Evolutionary conservation across 2,888 invertebrate species (phyloP), one percentile per base, ranked within the genome.

Genomic region (Hesperia comma): DNA sequence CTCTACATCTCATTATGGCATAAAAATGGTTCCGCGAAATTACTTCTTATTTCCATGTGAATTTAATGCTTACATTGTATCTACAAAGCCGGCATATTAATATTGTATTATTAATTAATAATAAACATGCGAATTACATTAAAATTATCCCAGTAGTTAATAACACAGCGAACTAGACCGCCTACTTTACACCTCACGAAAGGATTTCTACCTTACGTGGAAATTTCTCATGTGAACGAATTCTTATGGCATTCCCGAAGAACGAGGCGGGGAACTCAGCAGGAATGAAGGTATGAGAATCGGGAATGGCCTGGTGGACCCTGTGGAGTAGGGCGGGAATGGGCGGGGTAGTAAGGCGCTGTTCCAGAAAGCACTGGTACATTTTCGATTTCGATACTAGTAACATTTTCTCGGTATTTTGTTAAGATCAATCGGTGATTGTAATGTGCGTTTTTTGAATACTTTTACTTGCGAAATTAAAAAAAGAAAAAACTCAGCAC

Each of bases 251-350:
- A 51, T 51, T 51, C 51, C 51, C 51, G 21, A 2, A 4, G 51
- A 2, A 7, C 10, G 10, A 51, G 51, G 51, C 21, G 51, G 19
- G 21, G 51, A 51, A 7, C 51, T 1, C 51, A 51, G 51, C 51
- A 14, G 51, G 51, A 14, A 6, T 14, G 21, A 21, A 51, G 51
- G 51, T 21, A 8, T 19, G 21, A 37, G 37, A 12, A 2, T 21
- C 12, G 12, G 12, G 19, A 51, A 51, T 6, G 21, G 12, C 1
- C 21, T 51, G 21, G 4, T 14, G 21, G 6, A 51, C 12, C 51
- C 51, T 21, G 51, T 21, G 21, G 51, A 12, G 51, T 2, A 14
- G 46, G 67, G 67, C 46, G 61, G 43, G 37, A 15, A 0, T 21
- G 21, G 51, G 51, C 21, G 51, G 12, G 6, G 14, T 51, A 2